phyloP scores from a whole-genome alignment of 2,113 vertebrate genomes.

The Dromaius novaehollandiae region DNA sequence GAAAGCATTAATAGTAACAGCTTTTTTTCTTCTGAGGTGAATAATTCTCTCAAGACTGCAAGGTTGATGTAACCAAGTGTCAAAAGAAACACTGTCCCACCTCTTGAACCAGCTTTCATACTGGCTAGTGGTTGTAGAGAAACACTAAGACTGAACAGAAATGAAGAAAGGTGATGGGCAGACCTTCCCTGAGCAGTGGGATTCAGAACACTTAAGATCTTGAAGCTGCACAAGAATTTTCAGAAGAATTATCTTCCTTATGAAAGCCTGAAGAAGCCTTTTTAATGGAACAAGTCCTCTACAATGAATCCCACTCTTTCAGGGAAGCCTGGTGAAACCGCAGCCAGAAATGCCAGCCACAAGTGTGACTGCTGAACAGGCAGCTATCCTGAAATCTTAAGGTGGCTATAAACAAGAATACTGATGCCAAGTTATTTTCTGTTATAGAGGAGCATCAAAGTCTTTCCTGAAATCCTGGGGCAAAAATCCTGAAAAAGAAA shows the following conservation, averaged over 20 bases:
- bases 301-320: neutral
- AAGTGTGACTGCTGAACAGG: neutral
- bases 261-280: neutral
- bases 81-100: neutral
- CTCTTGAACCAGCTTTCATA: neutral
- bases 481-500: neutral
- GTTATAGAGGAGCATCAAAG: neutral
- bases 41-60: neutral
- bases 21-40: neutral
- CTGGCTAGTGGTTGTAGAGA: neutral
- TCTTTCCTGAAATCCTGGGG: neutral
- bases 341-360: neutral
- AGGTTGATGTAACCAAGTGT: neutral
- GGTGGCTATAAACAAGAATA: neutral
- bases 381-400: neutral
- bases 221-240: neutral
- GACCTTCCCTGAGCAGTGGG: neutral
- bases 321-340: neutral
- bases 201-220: neutral
- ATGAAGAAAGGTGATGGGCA: neutral
- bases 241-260: neutral
- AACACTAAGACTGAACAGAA: neutral
- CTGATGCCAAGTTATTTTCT: neutral
- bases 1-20: neutral
- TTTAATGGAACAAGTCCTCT: neutral